These are phyloP conservation scores for Chymomyza procnemis DNA, from an alignment of 2,888 invertebrate species.

Conservation along the genomic window DNA sequence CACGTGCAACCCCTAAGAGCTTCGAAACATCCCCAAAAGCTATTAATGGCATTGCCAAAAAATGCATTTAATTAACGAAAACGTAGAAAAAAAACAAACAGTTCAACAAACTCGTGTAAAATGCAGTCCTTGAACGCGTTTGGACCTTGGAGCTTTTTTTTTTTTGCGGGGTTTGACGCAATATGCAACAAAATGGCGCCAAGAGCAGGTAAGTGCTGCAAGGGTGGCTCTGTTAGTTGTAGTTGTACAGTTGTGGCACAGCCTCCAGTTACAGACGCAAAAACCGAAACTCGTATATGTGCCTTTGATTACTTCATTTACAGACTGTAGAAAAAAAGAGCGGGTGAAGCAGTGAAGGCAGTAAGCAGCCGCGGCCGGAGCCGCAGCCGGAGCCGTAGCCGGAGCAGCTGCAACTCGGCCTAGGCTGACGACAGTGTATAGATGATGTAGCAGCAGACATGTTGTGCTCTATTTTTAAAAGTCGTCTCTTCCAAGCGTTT, in stretches of 20 bases:
- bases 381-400: too few species aligned
- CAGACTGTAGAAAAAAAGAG: neutral
- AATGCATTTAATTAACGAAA: neutral
- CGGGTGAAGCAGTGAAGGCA: too few species aligned
- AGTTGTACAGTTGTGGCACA: neutral
- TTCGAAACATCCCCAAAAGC: neutral
- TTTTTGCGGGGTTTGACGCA: neutral
- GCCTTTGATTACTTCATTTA: conserved; percentile 1
- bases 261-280: neutral
- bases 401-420: too few species aligned
- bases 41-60: neutral
- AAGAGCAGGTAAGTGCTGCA: neutral
- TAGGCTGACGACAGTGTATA: neutral
- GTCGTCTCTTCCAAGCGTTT: neutral
- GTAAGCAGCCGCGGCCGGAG: too few species aligned
- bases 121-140: neutral
- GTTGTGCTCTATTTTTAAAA: neutral
- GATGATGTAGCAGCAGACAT: neutral
- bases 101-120: neutral
- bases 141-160: neutral
- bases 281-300: neutral
- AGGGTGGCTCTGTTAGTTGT: neutral
- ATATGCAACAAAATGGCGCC: neutral
- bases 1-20: conserved; percentile 31
- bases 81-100: neutral